These are phyloP conservation scores for Melanotaenia pygmaea DNA, from an alignment of 2,797 vertebrate species.

Conservation along the genomic window DNA sequence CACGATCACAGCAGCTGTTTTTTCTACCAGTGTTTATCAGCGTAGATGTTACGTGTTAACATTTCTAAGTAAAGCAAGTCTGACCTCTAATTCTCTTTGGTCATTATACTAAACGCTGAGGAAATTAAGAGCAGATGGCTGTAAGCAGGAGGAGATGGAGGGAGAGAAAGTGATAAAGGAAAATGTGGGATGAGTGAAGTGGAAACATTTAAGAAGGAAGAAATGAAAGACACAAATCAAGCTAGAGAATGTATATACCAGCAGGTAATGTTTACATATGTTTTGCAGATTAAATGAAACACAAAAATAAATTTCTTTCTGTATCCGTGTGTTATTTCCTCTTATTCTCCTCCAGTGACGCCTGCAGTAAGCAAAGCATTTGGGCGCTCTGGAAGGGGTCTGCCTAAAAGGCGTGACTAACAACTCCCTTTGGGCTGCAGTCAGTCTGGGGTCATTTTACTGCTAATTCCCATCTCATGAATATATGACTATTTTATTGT, in stretches of 20 bases:
- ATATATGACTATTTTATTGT: slow-evolving; percentile 64
- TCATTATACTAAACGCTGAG: slow-evolving; percentile 65
- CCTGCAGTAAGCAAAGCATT: slow-evolving; percentile 26
- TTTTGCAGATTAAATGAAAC: not conserved
- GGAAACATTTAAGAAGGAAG: slow-evolving; percentile 5
- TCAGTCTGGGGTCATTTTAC: slow-evolving; percentile 76
- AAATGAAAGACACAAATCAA: slow-evolving; percentile 12
- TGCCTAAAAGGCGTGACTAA: slow-evolving; percentile 83
- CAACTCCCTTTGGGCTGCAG: slow-evolving; percentile 71
- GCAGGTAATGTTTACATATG: not conserved
- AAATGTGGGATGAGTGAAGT: slow-evolving; percentile 18
- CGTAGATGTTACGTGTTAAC: slow-evolving; percentile 66
- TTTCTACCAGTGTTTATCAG: slow-evolving; percentile 28
- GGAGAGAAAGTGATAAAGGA: slow-evolving; percentile 2
- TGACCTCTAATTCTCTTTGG: slow-evolving; percentile 37
- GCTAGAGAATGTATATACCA: slow-evolving; percentile 1
- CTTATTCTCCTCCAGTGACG: slow-evolving; percentile 35
- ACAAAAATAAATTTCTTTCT: not conserved
- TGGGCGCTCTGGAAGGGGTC: slow-evolving; percentile 52
- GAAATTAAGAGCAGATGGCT: slow-evolving; percentile 80
- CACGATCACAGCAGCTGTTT: not conserved
- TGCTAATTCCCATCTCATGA: slow-evolving; percentile 78
- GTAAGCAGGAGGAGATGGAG: not conserved
- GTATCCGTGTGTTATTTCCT: slow-evolving; percentile 17
- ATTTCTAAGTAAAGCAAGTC: slow-evolving; percentile 59